phyloP scores from a whole-genome alignment of 2,797 vertebrate species.

The Knipowitschia caucasica region DNA sequence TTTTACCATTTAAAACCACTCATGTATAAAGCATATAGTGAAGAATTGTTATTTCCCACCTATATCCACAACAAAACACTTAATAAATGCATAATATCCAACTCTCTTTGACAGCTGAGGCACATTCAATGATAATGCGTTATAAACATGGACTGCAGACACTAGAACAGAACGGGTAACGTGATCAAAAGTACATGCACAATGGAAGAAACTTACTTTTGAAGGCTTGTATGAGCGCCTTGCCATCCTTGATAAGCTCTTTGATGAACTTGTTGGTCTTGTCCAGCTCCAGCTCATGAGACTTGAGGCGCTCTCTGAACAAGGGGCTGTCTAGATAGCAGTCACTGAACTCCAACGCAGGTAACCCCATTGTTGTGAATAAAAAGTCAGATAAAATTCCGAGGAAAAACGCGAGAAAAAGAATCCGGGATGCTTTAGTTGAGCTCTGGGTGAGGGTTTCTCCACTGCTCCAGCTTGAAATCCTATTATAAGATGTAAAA shows the following conservation, averaged over 20 bases:
- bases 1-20: too few species aligned
- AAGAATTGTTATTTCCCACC: too few species aligned
- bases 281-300: conserved; percentile 81
- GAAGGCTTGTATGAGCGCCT: conserved; percentile 77
- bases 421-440: conserved; percentile 14
- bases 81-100: too few species aligned
- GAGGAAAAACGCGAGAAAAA: conserved; percentile 1
- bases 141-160: too few species aligned
- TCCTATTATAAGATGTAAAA: conserved; percentile 45
- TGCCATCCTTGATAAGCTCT: conserved; percentile 84
- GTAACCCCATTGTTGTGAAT: conserved; percentile 73
- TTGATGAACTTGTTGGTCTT: conserved; percentile 86
- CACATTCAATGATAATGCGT: too few species aligned
- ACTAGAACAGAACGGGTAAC: too few species aligned
- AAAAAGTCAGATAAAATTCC: conserved; percentile 12
- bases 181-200: not conserved
- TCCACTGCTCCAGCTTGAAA: conserved; percentile 36
- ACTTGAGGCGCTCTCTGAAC: conserved; percentile 80
- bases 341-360: conserved; percentile 83
- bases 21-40: too few species aligned
- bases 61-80: too few species aligned
- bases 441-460: conserved; percentile 5
- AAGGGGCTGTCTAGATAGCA: conserved; percentile 83
- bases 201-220: conserved; percentile 72
- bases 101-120: too few species aligned